These are phyloP conservation scores for Guaruba guarouba DNA, from an alignment of 2,113 vertebrate genomes.

Conservation along the genomic window DNA sequence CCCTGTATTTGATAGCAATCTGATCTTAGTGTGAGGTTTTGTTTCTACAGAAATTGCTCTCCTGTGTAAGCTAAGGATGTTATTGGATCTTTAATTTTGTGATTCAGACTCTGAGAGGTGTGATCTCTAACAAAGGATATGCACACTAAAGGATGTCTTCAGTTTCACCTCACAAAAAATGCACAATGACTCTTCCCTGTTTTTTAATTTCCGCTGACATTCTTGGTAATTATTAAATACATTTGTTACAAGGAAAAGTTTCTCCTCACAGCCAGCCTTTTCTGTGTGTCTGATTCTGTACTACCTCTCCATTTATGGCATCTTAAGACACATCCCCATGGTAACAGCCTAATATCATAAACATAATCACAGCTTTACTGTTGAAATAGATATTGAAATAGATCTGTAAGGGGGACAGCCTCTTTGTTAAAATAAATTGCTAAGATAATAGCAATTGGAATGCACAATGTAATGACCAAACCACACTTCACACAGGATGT, in stretches of 20 bases:
- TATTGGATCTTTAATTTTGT: constrained; percentile 1
- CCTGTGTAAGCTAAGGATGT: not conserved
- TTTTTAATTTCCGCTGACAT: not conserved
- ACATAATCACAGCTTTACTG: constrained; percentile 13
- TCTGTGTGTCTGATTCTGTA: not conserved
- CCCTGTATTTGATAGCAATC: not conserved
- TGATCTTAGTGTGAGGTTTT: not conserved
- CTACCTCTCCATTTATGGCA: not conserved
- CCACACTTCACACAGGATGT: not conserved
- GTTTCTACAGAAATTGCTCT: not conserved
- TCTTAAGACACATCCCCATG: not conserved
- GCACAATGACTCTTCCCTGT: not conserved
- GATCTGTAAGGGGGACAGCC: not conserved
- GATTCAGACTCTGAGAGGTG: not conserved
- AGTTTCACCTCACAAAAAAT: not conserved
- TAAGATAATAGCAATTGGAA: not conserved
- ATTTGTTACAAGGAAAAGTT: not conserved
- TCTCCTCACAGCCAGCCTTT: not conserved
- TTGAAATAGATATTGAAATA: not conserved
- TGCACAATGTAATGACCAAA: not conserved
- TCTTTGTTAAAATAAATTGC: constrained; percentile 29
- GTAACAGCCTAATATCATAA: constrained; percentile 4
- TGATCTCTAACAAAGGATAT: not conserved
- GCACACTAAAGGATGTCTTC: not conserved
- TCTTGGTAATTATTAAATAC: constrained; percentile 23